Percentiles rank a stretch among this genome's conserved stretches.
phyloP scores from a whole-genome alignment of 35 echinoderm and acorn worm genomes.

The Holothuria glaberrima region DNA sequence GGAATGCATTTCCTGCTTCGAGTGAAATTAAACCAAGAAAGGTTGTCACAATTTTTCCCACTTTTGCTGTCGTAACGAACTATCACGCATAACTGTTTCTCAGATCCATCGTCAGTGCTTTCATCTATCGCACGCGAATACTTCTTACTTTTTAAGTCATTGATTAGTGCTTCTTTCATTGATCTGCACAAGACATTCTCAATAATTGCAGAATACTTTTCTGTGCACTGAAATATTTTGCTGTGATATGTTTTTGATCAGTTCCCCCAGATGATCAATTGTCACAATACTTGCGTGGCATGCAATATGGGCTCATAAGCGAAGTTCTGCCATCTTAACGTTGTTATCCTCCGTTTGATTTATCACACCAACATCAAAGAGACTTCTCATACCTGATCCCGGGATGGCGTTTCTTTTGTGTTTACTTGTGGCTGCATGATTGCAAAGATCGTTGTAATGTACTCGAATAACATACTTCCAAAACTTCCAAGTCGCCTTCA shows the following conservation, averaged over 20 bases:
- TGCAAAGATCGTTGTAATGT: constrained; percentile 46
- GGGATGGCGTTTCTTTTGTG: constrained; percentile 2
- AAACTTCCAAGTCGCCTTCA: constrained; percentile 48
- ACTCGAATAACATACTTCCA: neutral
- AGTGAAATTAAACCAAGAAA: neutral
- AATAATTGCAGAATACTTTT: constrained; percentile 35
- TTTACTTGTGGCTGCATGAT: constrained; percentile 46
- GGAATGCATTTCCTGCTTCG: constrained; percentile 1
- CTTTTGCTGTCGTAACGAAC: constrained; percentile 17
- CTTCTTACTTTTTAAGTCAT: constrained; percentile 14
- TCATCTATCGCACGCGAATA: neutral
- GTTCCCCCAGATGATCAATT: neutral
- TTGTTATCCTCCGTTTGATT: neutral
- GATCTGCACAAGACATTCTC: constrained; percentile 10
- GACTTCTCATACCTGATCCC: neutral
- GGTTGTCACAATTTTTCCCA: constrained; percentile 28
- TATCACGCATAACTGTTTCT: neutral
- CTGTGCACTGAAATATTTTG: constrained; percentile 13
- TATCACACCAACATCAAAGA: constrained; percentile 1
- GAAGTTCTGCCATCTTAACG: constrained; percentile 26
- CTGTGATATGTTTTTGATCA: constrained; percentile 30
- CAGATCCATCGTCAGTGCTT: constrained; percentile 13
- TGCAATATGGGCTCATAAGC: constrained; percentile 4
- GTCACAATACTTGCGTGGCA: neutral
- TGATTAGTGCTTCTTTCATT: constrained; percentile 25